Evolutionary conservation across 1,140 invertebrate species (phyloP).

Genomic region (Pomacea maculata): DNA sequence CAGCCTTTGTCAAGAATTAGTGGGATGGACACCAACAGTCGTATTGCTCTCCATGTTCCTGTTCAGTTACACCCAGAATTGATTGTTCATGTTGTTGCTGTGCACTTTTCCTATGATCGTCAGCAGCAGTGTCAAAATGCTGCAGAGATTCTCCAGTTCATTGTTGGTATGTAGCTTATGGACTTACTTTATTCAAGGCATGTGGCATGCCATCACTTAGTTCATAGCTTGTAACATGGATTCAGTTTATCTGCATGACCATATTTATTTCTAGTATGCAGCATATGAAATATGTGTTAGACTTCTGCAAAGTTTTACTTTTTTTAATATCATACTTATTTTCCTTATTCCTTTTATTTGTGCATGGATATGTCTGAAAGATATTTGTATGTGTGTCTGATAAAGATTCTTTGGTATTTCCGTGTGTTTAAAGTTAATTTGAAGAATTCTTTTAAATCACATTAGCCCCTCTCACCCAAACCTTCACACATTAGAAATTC

Average conservation of each 20-base stretch:
- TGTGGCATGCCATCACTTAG: not conserved
- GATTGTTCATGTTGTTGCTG: slow-evolving; percentile 41
- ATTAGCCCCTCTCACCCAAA: too few relatives aligned
- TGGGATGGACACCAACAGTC: slow-evolving; percentile 48
- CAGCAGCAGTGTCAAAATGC: slow-evolving; percentile 57
- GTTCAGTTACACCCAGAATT: slow-evolving; percentile 27
- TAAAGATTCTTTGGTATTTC: not conserved
- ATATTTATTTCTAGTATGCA: not conserved
- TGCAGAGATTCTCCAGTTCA: slow-evolving; percentile 39
- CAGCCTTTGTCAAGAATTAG: slow-evolving; percentile 29
- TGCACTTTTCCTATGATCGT: slow-evolving; percentile 55
- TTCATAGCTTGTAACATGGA: not conserved
- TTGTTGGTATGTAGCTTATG: slow-evolving; percentile 36
- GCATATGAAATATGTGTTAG: not conserved
- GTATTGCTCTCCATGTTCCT: slow-evolving; percentile 42
- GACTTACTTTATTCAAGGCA: not conserved
- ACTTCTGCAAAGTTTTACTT: not conserved
- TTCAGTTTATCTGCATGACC: not conserved
- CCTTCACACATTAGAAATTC: too few relatives aligned
- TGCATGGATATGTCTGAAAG: not conserved
- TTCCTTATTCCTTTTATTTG: not conserved
- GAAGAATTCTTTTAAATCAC: too few relatives aligned
- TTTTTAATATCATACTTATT: not conserved
- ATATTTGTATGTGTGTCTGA: not conserved
- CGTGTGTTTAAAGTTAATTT: too few relatives aligned